Evolutionary conservation across 2,888 invertebrate species (phyloP).

Genomic region (Loripinus fragilis): DNA sequence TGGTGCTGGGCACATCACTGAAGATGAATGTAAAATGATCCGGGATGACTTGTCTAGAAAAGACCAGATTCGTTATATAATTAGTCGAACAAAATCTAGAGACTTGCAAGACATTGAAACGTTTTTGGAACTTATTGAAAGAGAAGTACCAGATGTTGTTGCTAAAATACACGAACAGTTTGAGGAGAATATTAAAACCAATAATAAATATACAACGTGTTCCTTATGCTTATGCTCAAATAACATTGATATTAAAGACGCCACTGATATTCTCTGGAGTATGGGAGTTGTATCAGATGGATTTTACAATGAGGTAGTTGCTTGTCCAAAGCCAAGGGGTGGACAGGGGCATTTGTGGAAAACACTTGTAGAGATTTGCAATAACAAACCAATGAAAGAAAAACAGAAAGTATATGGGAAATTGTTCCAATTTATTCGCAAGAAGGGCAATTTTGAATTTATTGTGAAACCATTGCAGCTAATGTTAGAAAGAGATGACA

Average conservation of each 20-base stretch:
- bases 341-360: not conserved
- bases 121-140: not conserved
- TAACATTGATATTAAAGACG: conserved; percentile 20
- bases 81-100: not conserved
- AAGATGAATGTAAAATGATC: conserved; percentile 12
- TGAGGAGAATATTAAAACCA: conserved; percentile 1
- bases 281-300: conserved; percentile 2
- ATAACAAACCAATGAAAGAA: not conserved
- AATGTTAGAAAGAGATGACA: not conserved
- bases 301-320: conserved; percentile 12
- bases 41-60: conserved; percentile 1
- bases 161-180: not conserved
- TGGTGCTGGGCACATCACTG: not conserved
- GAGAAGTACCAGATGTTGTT: conserved; percentile 2
- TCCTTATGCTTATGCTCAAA: not conserved
- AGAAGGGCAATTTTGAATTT: not conserved
- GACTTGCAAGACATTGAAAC: not conserved
- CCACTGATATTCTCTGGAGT: not conserved
- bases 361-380: not conserved
- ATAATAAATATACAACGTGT: conserved; percentile 7
- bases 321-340: not conserved
- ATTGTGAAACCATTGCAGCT: not conserved
- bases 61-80: not conserved
- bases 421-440: not conserved
- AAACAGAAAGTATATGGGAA: not conserved